These are phyloP conservation scores for Aix galericulata DNA, from an alignment of 2,113 vertebrate genomes.

Conservation along the genomic window DNA sequence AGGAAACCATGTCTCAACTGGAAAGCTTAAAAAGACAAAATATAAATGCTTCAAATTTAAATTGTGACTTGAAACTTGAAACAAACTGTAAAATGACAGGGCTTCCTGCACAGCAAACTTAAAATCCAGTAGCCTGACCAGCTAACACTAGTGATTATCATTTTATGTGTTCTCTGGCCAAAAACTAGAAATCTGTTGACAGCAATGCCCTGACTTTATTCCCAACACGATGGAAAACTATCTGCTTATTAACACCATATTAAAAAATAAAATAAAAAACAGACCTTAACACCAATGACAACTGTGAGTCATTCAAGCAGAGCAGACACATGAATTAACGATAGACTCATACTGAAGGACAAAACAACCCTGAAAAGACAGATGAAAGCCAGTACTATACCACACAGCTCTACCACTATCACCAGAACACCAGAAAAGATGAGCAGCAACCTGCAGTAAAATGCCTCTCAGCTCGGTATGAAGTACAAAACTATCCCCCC, in stretches of 20 bases:
- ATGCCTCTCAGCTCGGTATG: rapidly evolving
- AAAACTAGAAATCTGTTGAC: not conserved
- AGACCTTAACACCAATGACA: not conserved
- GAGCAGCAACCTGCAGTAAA: not conserved
- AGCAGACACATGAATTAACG: not conserved
- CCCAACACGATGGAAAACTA: not conserved
- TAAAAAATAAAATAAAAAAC: not conserved
- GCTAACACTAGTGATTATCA: not conserved
- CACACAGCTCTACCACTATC: not conserved
- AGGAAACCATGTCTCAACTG: not conserved
- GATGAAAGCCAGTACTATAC: rapidly evolving
- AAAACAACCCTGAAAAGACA: not conserved
- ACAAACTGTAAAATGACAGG: not conserved
- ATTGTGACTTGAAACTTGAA: not conserved
- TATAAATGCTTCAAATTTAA: not conserved
- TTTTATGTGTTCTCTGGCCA: not conserved
- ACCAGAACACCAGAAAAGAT: rapidly evolving
- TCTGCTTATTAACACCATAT: not conserved
- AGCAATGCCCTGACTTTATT: not conserved
- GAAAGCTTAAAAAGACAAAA: not conserved
- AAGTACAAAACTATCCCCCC: not conserved
- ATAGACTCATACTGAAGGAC: not conserved
- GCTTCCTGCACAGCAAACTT: not conserved
- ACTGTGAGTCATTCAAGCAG: not conserved
- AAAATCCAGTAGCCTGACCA: not conserved